Evolutionary conservation across 2,888 invertebrate species (phyloP).

Genomic region (Arge pagana): DNA sequence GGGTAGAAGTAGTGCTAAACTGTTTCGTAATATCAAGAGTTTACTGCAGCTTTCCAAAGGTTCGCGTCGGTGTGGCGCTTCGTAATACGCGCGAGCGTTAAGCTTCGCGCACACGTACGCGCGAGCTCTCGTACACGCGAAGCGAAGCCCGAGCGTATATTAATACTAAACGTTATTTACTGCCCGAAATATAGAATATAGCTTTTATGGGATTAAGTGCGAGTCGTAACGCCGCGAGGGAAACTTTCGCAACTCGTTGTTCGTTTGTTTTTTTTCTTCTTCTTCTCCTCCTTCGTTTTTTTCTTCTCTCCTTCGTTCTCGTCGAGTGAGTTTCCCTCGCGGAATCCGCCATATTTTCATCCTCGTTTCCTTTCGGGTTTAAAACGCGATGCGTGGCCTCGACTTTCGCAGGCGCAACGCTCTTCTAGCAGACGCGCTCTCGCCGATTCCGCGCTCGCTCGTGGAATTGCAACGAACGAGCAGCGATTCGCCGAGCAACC

Average conservation of each 20-base stretch:
- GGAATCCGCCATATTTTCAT: no score
- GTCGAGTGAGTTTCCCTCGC: no score
- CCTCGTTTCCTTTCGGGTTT: no score
- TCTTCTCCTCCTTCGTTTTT: no score
- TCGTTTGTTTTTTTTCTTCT: no score
- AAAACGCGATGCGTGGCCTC: no score
- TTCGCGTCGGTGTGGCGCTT: conserved; percentile 31
- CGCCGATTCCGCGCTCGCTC: conserved; percentile 9
- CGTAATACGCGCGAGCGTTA: not conserved
- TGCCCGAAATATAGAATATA: conserved; percentile 35
- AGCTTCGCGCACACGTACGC: not conserved
- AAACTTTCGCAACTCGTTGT: no score
- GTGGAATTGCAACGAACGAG: conserved; percentile 30
- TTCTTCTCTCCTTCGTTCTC: no score
- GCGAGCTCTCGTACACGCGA: conserved; percentile 9
- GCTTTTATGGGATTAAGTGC: conserved; percentile 32
- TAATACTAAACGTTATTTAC: conserved; percentile 39
- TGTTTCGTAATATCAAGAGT: conserved; percentile 27
- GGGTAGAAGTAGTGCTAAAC: conserved; percentile 13
- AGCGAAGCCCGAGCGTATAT: conserved; percentile 26
- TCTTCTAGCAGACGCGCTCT: conserved; percentile 21
- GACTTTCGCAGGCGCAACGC: no score
- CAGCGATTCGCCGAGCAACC: conserved; percentile 5
- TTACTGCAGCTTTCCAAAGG: conserved; percentile 32
- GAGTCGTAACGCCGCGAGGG: no score